phyloP scores from a whole-genome alignment of 2,797 vertebrate species.

The Acanthurus leucopareius region DNA sequence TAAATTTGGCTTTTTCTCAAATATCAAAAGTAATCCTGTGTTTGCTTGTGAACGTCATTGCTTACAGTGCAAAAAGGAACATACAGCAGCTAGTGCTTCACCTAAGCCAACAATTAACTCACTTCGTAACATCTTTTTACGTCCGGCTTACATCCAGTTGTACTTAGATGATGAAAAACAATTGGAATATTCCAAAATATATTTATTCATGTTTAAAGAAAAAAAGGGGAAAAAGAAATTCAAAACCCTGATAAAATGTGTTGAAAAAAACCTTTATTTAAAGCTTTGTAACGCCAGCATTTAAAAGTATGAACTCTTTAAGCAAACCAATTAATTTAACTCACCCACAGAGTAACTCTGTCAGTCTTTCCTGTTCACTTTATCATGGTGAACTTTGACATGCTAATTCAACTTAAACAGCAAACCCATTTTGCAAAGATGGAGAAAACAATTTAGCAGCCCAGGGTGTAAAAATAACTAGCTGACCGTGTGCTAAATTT shows the following conservation, averaged over 20 bases:
- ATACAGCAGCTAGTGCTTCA: background rate
- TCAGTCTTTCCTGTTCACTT: background rate
- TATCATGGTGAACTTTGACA: background rate
- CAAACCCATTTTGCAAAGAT: background rate
- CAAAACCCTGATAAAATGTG: no score
- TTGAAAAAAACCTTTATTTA: no score
- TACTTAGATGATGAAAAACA: background rate
- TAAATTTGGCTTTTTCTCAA: background rate
- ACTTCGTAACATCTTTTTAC: background rate
- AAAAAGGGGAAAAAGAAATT: no score
- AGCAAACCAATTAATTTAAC: no score
- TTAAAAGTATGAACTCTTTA: no score
- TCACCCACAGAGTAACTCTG: background rate
- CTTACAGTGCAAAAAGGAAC: background rate
- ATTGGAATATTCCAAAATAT: no score
- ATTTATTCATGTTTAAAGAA: no score
- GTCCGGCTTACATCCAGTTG: background rate
- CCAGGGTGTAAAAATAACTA: background rate
- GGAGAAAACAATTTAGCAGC: background rate
- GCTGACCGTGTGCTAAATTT: background rate
- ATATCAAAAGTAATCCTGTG: background rate
- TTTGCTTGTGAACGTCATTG: background rate
- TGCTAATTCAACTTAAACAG: background rate
- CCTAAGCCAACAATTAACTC: background rate
- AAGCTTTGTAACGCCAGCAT: no score